Conservation (phyloP, 1,140 invertebrate genomes). For the Drosophila ananassae region DNA sequence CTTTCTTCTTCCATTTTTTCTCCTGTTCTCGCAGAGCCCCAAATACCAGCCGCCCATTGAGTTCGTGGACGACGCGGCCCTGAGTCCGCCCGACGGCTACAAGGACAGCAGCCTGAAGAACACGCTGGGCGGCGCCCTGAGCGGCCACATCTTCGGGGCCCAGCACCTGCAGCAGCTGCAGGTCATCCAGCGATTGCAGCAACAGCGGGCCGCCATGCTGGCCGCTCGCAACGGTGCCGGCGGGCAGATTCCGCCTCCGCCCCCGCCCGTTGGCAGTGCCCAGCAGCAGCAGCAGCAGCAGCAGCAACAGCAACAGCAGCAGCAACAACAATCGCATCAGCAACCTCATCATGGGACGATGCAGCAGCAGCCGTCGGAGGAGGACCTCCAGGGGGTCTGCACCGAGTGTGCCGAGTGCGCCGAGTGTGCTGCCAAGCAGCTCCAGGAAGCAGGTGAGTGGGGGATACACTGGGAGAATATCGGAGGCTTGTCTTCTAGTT, state of each 20-base stretch:
- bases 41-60: constrained; percentile 87
- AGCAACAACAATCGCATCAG: constrained; percentile 40
- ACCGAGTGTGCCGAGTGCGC: constrained; percentile 84
- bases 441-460: constrained; percentile 81
- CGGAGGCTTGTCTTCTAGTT: too few relatives aligned
- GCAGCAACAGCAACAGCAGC: constrained; percentile 31
- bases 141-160: constrained; percentile 86
- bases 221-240: constrained; percentile 73
- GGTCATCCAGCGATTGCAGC: constrained; percentile 85
- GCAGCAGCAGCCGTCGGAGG: constrained; percentile 63
- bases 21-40: constrained; percentile 79
- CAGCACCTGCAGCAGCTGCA: constrained; percentile 86
- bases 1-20: neutral
- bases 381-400: constrained; percentile 79
- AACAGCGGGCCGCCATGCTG: constrained; percentile 83
- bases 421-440: constrained; percentile 83
- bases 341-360: constrained; percentile 43
- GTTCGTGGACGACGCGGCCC: constrained; percentile 90
- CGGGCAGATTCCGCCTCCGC: constrained; percentile 75
- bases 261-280: constrained; percentile 63
- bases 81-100: constrained; percentile 94
- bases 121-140: constrained; percentile 85
- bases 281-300: constrained; percentile 47
- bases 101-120: constrained; percentile 88
- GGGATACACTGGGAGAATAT: neutral